phyloP scores from a whole-genome alignment of 2,888 invertebrate genomes.

The Drosophila falleni region DNA sequence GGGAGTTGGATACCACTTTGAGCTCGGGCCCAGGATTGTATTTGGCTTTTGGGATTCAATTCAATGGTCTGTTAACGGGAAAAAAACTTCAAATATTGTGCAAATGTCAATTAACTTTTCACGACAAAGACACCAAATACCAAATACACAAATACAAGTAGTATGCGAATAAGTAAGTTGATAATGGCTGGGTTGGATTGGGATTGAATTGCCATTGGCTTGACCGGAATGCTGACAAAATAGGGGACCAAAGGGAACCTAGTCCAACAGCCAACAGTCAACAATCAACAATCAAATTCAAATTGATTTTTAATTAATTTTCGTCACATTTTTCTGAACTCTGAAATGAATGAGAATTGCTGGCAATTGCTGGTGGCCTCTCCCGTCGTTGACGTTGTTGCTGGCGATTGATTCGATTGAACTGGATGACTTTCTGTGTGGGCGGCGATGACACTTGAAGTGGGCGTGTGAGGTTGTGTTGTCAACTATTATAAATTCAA shows the following conservation, averaged over 20 bases:
- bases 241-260: not conserved
- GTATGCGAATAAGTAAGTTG: conserved; percentile 32
- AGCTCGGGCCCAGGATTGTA: too few species aligned
- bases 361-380: conserved; percentile 44
- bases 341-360: conserved; percentile 51
- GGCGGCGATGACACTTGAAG: conserved; percentile 12
- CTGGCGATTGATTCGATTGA: conserved; percentile 30
- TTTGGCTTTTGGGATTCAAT: not conserved
- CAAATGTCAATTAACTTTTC: conserved; percentile 75
- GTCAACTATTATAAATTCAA: conserved; percentile 80
- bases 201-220: conserved; percentile 3
- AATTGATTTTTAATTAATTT: conserved; percentile 81
- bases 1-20: not conserved
- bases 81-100: conserved; percentile 64
- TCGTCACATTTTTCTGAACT: conserved; percentile 75
- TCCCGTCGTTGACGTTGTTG: conserved; percentile 15
- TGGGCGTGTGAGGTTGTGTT: conserved; percentile 44
- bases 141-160: conserved; percentile 33
- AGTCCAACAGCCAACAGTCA: conserved; percentile 11
- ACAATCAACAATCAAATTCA: conserved; percentile 76
- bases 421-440: conserved; percentile 28
- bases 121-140: conserved; percentile 36
- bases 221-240: not conserved
- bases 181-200: conserved; percentile 1
- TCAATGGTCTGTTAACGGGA: conserved; percentile 1